Percentiles rank a stretch among this genome's conserved stretches.
phyloP scores from a whole-genome alignment of 2,888 invertebrate genomes.

The Camponotus fellah region DNA sequence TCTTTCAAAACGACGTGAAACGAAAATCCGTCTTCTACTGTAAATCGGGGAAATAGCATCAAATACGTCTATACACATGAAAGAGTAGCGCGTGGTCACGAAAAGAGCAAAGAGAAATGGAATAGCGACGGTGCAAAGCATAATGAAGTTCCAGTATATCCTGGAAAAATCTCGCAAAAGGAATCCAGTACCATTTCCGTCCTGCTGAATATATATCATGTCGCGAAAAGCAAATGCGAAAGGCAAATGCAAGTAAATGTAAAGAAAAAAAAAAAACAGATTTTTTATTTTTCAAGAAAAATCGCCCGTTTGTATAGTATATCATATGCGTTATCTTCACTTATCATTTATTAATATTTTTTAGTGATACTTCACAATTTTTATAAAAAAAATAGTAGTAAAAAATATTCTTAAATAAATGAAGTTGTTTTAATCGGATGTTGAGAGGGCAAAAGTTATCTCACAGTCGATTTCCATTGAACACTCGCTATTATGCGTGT shows the following conservation, averaged over 20 bases:
- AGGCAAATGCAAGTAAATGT: slow-evolving; percentile 10
- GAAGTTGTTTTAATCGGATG: neutral
- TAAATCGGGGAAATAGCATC: slow-evolving; percentile 40
- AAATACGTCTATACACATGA: slow-evolving; percentile 13
- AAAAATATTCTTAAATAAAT: neutral
- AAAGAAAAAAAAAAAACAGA: neutral
- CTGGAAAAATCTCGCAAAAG: slow-evolving; percentile 58
- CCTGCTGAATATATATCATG: slow-evolving; percentile 58
- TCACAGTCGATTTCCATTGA: slow-evolving; percentile 72
- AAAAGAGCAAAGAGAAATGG: slow-evolving; percentile 8
- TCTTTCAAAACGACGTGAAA: neutral
- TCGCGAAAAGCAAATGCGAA: slow-evolving; percentile 25
- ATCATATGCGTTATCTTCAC: neutral
- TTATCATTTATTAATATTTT: neutral
- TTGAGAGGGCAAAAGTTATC: slow-evolving; percentile 58
- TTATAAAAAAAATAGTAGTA: neutral
- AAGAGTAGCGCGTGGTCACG: neutral
- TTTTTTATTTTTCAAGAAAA: slow-evolving; percentile 12
- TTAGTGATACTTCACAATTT: neutral
- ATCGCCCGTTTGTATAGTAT: neutral
- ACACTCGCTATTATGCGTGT: slow-evolving; percentile 64
- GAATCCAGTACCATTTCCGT: slow-evolving; percentile 72
- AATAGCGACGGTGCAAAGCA: slow-evolving; percentile 36
- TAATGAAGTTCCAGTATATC: slow-evolving; percentile 71
- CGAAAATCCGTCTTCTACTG: slow-evolving; percentile 9